Conservation (phyloP, 2,888 invertebrate genomes). For the Myathropa florea region DNA sequence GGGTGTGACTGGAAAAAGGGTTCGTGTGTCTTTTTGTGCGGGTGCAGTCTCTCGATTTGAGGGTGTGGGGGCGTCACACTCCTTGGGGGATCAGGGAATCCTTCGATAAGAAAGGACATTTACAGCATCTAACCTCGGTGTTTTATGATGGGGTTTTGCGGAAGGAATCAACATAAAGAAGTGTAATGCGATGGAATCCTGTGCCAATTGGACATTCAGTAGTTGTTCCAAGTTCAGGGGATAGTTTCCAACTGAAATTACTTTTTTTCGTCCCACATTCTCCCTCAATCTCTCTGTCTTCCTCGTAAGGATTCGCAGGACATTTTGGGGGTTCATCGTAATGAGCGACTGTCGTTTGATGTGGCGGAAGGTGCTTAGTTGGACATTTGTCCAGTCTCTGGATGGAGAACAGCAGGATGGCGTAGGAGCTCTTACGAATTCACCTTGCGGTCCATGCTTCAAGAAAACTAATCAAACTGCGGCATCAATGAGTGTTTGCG, state of each 20-base stretch:
- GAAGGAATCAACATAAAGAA: constrained; percentile 51
- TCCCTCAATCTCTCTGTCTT: no score
- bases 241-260: background rate
- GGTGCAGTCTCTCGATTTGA: no score
- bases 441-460: no score
- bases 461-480: no score
- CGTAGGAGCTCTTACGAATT: no score
- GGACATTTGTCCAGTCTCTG: no score
- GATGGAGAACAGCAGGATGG: no score
- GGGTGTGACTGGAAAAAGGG: constrained; percentile 41
- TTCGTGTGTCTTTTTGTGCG: constrained; percentile 4
- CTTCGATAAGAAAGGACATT: constrained; percentile 57
- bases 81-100: constrained; percentile 52
- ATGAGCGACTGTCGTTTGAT: no score
- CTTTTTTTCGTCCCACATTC: background rate
- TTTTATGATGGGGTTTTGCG: constrained; percentile 64
- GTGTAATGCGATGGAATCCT: constrained; percentile 44
- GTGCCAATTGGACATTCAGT: constrained; percentile 50
- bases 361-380: no score
- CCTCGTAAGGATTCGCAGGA: no score
- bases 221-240: background rate
- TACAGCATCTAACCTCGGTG: constrained; percentile 67
- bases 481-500: no score
- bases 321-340: no score
- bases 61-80: background rate